Evolutionary conservation across 2,797 vertebrate species (phyloP), one percentile per base, ranked within the genome.

Genomic region (Pampus argenteus): DNA sequence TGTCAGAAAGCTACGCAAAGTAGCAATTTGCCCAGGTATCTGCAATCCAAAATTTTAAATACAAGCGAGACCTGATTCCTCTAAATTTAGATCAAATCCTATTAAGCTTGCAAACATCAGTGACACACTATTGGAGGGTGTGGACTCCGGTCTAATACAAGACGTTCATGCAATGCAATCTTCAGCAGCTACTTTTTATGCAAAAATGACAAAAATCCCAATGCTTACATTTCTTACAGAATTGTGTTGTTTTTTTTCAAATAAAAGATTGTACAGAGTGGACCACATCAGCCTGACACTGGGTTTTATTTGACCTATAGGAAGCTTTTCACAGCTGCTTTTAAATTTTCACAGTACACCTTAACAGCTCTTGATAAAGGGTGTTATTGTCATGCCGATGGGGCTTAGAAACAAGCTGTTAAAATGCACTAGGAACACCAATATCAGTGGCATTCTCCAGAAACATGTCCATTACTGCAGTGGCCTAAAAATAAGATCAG

Each of bases 21-120:
- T 83, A 57, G 84, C 86, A 92, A 92, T 94, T 95, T 94, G 80
- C 89, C 69, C 80, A 93, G 90, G 88, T 89, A 89, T 64, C 73
- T 90, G 72, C 83, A 72, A 87, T 87, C 86, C 71, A 84, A 44
- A 82, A 87, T 89, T 88, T 85, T 72, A 91, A 92, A 92, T 79
- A 82, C 73, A 71, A 80, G 84, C 51, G 52, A 86, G 89, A 87
- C 89, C 59, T 71, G 88, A 91, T 86, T 82, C 74, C 44, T 84
- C 90, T 92, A 93, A 92, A 93, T 93, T 93, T 93, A 94, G 90
- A 92, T 89, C 76, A 89, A 92, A 93, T 92, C 90, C 87, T 82
- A 87, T 93, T 93, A 92, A 90, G 86, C 89, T 79, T 85, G 85
- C 76, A 87, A 87, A 90, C 86, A 84, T 84, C 74, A 78, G 74